A percentile compares a stretch with the other conserved stretches of the same genome.
Conservation (phyloP, 2,888 invertebrate species). For the Hirtodrosophila alboralis region DNA sequence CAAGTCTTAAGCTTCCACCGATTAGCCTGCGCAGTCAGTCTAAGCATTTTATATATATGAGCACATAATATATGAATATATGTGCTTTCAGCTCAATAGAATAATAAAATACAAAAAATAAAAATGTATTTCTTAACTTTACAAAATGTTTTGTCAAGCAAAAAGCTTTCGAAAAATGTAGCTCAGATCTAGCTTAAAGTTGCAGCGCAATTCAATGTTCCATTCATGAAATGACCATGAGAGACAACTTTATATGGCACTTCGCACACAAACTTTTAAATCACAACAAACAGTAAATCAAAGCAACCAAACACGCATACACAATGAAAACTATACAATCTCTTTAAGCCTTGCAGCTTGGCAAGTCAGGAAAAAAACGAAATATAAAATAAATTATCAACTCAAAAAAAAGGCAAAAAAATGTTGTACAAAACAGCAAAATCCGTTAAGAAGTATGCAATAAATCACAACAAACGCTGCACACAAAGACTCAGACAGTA, state of each 20-base stretch:
- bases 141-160: too few relatives aligned
- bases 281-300: conserved; percentile 59
- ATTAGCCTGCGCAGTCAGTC: too few relatives aligned
- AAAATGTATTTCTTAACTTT: too few relatives aligned
- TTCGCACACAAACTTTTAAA: conserved; percentile 41
- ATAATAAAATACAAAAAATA: too few relatives aligned
- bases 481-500: conserved; percentile 46
- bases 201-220: neutral
- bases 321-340: conserved; percentile 46
- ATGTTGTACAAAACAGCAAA: conserved; percentile 57
- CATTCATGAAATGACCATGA: conserved; percentile 36
- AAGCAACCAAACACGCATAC: conserved; percentile 10
- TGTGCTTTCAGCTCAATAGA: too few relatives aligned
- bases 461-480: conserved; percentile 62
- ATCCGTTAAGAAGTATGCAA: conserved; percentile 69
- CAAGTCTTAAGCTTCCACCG: too few relatives aligned
- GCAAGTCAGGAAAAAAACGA: conserved; percentile 39
- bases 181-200: neutral
- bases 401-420: conserved; percentile 27
- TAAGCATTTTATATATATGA: too few relatives aligned
- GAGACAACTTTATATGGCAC: conserved; percentile 48
- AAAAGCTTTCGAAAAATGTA: too few relatives aligned
- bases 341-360: conserved; percentile 47
- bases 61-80: too few relatives aligned
- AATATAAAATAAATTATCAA: conserved; percentile 48